Base-by-base conservation (phyloP, 2,888 invertebrate genomes). In the Boloria selene region DNA sequence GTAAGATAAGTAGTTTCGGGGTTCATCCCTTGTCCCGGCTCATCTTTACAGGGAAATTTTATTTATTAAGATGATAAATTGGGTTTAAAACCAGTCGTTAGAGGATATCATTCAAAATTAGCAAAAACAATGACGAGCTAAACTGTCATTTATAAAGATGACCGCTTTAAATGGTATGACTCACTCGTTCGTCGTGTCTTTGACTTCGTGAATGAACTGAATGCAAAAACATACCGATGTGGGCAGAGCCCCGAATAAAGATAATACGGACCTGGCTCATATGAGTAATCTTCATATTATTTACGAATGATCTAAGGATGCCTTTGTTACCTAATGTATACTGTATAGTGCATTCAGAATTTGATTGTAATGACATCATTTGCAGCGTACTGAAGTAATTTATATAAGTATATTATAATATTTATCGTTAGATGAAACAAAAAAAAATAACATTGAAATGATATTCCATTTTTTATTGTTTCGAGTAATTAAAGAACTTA, bases 131-230 rank as follows among this genome's bases (percentile, higher is more conserved):
- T 59, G 52, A 52, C 22, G 45, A 22, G 47, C 31, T 18, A 17
- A 26, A 47, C 44, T 54, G 53, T 50, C 17, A 61, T 61, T 31
- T 52, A 67, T 61, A 55, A 59, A 62, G 50, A 54, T 63, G 66
- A 53, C 49, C 64, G 53, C 53, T 59, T 56, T 16, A 56, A 56
- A 42, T 58, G 26, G 49, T 69, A 38, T 38, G 69, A 70, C 16
- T 70, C 69, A 70, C 55, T 53, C 60, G 60, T 49, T 16, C 6
- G 59, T 38, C 50, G 61, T 64, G 64, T 61, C 63, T 67, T 65
- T 61, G 70, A 56, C 68, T 65, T 42, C 31, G 58, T 58, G 50
- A 64, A 67, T 58, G 61, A 63, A 60, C 22, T 60, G 61, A 59
- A 65, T 67, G 60, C 64, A 62, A 64, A 69, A 64, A 67, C 64